Conservation (phyloP, 2,888 invertebrate genomes). For the Acrobasis repandana region DNA sequence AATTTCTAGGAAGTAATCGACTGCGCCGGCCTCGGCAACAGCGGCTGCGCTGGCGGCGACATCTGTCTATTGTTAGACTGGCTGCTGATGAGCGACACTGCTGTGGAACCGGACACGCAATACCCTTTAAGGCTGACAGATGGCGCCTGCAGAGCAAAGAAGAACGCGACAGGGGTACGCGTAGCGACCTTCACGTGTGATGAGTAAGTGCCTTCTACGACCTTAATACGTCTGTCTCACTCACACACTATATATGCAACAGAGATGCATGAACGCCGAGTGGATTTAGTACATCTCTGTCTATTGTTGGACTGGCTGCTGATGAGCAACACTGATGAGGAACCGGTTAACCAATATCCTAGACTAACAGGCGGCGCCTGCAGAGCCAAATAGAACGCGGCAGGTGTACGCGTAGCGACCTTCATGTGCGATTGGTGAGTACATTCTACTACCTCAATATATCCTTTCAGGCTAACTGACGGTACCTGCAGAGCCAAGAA, state of each 20-base stretch:
- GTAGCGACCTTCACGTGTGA: conserved; percentile 85
- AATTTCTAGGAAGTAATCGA: conserved; percentile 86
- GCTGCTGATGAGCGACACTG: conserved; percentile 82
- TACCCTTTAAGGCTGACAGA: conserved; percentile 85
- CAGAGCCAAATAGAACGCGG: conserved; percentile 65
- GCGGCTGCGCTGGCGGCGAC: conserved; percentile 91
- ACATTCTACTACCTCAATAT: too few relatives aligned
- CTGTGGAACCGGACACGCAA: conserved; percentile 78
- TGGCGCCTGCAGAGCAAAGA: conserved; percentile 69
- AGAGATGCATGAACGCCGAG: too few relatives aligned
- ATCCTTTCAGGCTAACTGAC: too few relatives aligned
- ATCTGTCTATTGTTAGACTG: conserved; percentile 90
- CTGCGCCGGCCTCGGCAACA: conserved; percentile 88
- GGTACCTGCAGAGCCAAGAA: too few relatives aligned
- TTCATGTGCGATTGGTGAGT: conserved; percentile 87
- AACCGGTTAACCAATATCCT: conserved; percentile 85
- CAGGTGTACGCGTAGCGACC: conserved; percentile 75
- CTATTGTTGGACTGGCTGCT: conserved; percentile 83
- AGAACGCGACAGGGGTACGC: conserved; percentile 70
- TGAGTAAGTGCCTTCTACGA: conserved; percentile 76
- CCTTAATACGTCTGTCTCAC: too few relatives aligned
- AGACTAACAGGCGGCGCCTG: conserved; percentile 70
- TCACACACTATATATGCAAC: too few relatives aligned
- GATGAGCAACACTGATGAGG: conserved; percentile 79
- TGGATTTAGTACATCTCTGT: too few relatives aligned